phyloP scores from a whole-genome alignment of 2,113 vertebrate genomes.

The Blennius ocellaris region DNA sequence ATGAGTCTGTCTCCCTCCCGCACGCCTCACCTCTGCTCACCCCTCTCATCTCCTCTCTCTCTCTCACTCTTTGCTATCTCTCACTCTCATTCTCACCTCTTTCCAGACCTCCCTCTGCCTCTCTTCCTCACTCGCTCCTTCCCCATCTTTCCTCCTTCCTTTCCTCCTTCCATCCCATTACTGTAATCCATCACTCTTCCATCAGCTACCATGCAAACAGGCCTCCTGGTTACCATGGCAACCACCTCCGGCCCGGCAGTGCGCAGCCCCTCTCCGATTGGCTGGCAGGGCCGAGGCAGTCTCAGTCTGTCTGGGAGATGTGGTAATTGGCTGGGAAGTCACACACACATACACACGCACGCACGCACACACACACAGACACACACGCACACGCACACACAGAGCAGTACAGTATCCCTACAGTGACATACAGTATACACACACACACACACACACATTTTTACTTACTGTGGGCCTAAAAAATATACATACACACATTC shows the following conservation, averaged over 20 bases:
- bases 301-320: conserved; percentile 84
- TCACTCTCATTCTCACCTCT: conserved; percentile 16
- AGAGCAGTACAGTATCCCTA: conserved; percentile 33
- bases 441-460: conserved; percentile 24
- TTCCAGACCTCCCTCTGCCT: background rate
- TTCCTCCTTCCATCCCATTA: conserved; percentile 81
- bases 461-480: conserved; percentile 51
- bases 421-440: conserved; percentile 52
- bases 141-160: conserved; percentile 15
- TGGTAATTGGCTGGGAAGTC: conserved; percentile 89
- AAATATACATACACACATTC: conserved; percentile 56
- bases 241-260: conserved; percentile 87
- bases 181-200: conserved; percentile 86
- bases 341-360: conserved; percentile 58
- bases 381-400: conserved; percentile 16
- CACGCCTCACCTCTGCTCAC: conserved; percentile 1
- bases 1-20: conserved; percentile 66
- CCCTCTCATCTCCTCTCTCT: background rate
- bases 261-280: conserved; percentile 82
- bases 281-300: conserved; percentile 80
- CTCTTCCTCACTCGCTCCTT: conserved; percentile 18
- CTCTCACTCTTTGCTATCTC: background rate
- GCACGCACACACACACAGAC: conserved; percentile 43
- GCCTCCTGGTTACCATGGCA: conserved; percentile 86
- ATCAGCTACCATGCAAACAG: conserved; percentile 87